Base-by-base conservation (phyloP, 1,140 invertebrate species). In the Chymomyza costata region DNA sequence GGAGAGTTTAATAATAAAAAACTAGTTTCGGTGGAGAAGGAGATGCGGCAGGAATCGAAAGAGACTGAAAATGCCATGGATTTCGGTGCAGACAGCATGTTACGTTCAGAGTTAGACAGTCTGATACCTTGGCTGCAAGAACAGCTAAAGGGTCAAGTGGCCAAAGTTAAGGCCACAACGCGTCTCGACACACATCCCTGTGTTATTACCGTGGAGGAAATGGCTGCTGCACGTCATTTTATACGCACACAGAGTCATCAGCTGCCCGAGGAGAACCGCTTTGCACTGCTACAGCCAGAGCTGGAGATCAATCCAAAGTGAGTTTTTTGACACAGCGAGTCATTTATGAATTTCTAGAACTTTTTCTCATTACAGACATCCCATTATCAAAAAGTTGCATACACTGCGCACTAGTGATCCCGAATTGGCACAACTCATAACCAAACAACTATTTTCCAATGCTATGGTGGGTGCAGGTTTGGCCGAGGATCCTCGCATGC, bases 401-500 rank as follows among this genome's bases (percentile, higher is more conserved):
- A 90, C 90, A 53, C 83, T 99, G 34, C 91, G 90, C 39, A 90
- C 88, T 2, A 88, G 86, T 8, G 91, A 99, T 87, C 89, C 92
- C 15, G 90, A 94, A 64, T 86, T 99, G 47, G 96, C 95, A 0
- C 90, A 92, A 68, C 88, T 97, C 58, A 86, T 99, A 2, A 90
- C 93, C 1, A 90, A 97, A 85, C 97, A 98, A 92, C 83, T 99
- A 7, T 98, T 97, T 83, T 92, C 92, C 34, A 97, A 97, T 87
- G 95, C 96, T 0, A 96, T 99, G 95, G 93, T 98, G 3, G 92
- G 92, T 14, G 97, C 97, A 35, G 97, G 97, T 6, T 87, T 99
- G n/a, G 90, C 97, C 1, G 94, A 97, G 83, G 97, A 99, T 88
- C 93, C 97, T 0, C 88, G 95, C 56, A 90, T 91, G 57, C 87